Evolutionary conservation across 2,888 invertebrate genomes (phyloP), one percentile per base, ranked within the genome.

Genomic region (Conomelus anceps): DNA sequence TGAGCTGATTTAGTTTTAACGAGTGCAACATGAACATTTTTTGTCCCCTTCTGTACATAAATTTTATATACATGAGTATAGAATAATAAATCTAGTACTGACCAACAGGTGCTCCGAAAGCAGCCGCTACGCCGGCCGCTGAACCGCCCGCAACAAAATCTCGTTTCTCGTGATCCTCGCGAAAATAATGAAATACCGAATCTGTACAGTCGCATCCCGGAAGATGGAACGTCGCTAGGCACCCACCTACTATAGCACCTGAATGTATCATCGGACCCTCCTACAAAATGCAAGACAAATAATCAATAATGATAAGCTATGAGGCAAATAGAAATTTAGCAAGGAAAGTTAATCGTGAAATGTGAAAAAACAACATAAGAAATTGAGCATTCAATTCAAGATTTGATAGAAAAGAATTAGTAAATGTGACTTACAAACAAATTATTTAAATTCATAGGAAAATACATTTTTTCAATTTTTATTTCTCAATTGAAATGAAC

Each of bases 91-190:
- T 84, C 26, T 0, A 22, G 6, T 22, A 90, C 91, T 90, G 87
- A 94, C 94, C 94, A 89, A 94, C 93, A 87, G 94, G 94, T 4
- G 94, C 94, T 22, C 95, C 95, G 93, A 95, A 95, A 34, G 95
- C 95, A 87, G 95, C 95, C 17, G 95, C 94, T 9, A 96, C 95
- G 17, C 95, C 95, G 13, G 95, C 95, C 22, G 95, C 95, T 22
- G 95, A 95, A 22, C 94, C 96, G 22, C 95, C 95, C 34, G 95
- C 94, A 85, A 96, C 95, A 93, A 96, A 96, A 92, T 96, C 96
- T 90, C 96, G 93, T 92, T 95, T 95, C 92, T 96, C 95, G 90
- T 94, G 94, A 92, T 96, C 95, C 90, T 94, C 94, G 89, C 95
- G 93, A 92, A 95, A 95, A 91, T 94, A 94, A 90, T 94, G 93